A percentile compares a stretch with the other conserved stretches of the same genome.
These are phyloP conservation scores for Edolisoma coerulescens DNA, from an alignment of 2,113 vertebrate genomes.

Conservation along the genomic window DNA sequence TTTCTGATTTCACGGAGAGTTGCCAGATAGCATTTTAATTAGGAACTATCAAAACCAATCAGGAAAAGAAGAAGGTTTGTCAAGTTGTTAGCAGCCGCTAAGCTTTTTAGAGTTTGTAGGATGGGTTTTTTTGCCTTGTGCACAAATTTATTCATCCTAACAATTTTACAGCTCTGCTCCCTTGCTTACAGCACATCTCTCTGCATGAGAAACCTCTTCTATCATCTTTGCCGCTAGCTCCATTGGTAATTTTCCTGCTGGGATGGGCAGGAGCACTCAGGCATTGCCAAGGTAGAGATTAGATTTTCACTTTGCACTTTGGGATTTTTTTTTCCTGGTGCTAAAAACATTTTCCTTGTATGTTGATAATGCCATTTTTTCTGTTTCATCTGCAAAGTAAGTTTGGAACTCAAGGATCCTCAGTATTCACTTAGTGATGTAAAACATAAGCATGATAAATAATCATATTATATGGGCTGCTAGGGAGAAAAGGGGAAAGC, in stretches of 20 bases:
- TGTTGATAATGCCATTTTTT: background rate
- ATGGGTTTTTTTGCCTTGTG: background rate
- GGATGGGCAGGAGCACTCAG: conserved; percentile 39
- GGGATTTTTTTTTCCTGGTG: background rate
- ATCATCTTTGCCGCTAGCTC: conserved; percentile 29
- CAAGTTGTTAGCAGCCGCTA: background rate
- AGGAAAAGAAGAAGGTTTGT: conserved; percentile 21
- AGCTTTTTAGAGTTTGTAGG: background rate
- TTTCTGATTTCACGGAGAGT: conserved; percentile 22
- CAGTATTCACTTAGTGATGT: background rate
- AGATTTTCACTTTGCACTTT: conserved; percentile 29
- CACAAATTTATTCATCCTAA: conserved; percentile 49
- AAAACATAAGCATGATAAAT: background rate
- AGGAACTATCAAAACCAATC: conserved; percentile 47
- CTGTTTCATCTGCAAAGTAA: background rate
- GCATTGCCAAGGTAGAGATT: conserved; percentile 31
- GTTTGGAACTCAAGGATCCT: background rate
- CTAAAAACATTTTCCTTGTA: background rate
- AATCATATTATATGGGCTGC: background rate
- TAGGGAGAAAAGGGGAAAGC: background rate
- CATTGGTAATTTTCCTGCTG: conserved; percentile 47
- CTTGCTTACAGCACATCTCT: conserved; percentile 52
- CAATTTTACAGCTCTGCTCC: conserved; percentile 25
- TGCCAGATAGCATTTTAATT: conserved; percentile 50
- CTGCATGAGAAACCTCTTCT: conserved; percentile 59